Percentiles rank a stretch among this genome's conserved stretches.
Conservation (phyloP, 1,140 invertebrate genomes). For the Tetraneura akinire region DNA sequence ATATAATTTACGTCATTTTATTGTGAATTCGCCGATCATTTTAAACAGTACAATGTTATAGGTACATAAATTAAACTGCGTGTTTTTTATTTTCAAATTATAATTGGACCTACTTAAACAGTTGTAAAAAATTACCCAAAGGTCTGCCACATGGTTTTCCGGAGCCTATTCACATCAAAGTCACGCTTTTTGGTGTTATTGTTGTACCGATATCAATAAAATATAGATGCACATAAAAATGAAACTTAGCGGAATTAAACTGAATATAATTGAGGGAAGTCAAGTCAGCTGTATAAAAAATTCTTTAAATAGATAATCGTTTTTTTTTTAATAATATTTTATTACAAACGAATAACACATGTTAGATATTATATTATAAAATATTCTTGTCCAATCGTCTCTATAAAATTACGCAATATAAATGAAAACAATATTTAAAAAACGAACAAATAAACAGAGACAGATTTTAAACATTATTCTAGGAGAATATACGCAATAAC, state of each 20-base stretch:
- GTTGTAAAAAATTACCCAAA: conserved; percentile 28
- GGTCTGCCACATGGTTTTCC: conserved; percentile 45
- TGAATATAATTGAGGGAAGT: conserved; percentile 35
- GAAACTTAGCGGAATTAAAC: conserved; percentile 34
- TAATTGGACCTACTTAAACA: conserved; percentile 22
- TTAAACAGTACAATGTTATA: background rate
- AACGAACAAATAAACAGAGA: background rate
- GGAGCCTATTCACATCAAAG: conserved; percentile 39
- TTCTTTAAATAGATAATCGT: conserved; percentile 18
- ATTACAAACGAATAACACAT: background rate
- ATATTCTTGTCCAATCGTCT: background rate
- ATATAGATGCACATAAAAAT: conserved; percentile 9
- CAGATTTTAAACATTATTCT: too few relatives aligned
- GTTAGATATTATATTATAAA: background rate
- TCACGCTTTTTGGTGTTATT: conserved; percentile 51
- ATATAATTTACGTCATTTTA: background rate
- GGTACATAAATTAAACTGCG: conserved; percentile 21
- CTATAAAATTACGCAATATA: background rate
- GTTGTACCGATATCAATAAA: conserved; percentile 43
- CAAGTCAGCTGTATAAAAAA: background rate
- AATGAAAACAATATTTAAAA: background rate
- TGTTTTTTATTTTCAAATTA: conserved; percentile 20
- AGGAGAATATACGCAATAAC: too few relatives aligned
- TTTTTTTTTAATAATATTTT: background rate
- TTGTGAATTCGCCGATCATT: background rate